Conservation (phyloP, 2,113 vertebrate species). For the Seriola aureovittata region DNA sequence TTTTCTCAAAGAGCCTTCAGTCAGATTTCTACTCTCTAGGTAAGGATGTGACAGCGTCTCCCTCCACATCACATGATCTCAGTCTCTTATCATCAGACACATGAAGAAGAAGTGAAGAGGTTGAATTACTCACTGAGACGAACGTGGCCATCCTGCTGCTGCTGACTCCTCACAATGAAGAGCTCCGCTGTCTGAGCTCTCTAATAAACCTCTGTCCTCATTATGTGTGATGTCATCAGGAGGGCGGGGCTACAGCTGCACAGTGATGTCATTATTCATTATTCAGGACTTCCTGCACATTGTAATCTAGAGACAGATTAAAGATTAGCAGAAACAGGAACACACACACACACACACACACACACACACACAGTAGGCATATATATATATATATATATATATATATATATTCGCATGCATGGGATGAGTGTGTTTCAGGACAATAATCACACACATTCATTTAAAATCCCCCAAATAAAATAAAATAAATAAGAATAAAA, state of each 20-base stretch:
- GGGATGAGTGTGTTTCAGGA: background rate
- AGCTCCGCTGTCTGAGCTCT: background rate
- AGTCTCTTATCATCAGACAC: too few species aligned
- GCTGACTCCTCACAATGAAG: background rate
- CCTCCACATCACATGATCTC: too few species aligned
- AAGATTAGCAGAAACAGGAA: constrained; percentile 7
- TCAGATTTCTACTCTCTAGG: too few species aligned
- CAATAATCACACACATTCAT: background rate
- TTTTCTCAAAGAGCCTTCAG: too few species aligned
- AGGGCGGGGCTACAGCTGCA: constrained; percentile 18
- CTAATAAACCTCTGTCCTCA: background rate
- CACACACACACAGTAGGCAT: background rate
- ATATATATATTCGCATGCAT: background rate
- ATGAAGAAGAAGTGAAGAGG: too few species aligned
- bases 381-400: background rate
- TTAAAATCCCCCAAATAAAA: background rate
- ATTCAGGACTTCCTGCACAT: background rate
- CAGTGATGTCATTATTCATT: constrained; percentile 42
- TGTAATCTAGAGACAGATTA: constrained; percentile 31
- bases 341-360: constrained; percentile 3
- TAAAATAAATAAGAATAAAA: background rate
- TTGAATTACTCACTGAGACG: constrained; percentile 54
- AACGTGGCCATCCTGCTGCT: constrained; percentile 55
- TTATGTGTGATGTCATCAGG: constrained; percentile 13
- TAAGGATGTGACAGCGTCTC: too few species aligned